phyloP scores from a whole-genome alignment of 2,113 vertebrate species.

The Acanthochromis polyacanthus region DNA sequence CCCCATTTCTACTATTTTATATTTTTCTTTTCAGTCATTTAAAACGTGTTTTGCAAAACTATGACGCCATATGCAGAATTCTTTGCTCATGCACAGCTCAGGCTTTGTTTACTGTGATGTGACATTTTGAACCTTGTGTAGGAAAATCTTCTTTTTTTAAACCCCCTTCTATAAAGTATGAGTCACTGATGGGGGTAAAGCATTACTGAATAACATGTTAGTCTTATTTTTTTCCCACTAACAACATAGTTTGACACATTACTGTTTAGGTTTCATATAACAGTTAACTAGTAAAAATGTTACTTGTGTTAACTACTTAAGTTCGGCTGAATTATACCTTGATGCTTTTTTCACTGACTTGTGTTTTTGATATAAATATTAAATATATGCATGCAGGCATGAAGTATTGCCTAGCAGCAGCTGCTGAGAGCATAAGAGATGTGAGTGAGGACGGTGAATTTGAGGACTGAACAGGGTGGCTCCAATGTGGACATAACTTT shows the following conservation, averaged over 20 bases:
- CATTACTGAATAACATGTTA: constrained; percentile 42
- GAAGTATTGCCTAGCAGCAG: constrained; percentile 50
- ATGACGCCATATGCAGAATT: constrained; percentile 7
- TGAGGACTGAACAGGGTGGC: constrained; percentile 19
- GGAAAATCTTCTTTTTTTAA: background rate
- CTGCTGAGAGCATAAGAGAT: constrained; percentile 24
- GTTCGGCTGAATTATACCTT: constrained; percentile 44
- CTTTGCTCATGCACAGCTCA: constrained; percentile 27
- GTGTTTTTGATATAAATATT: constrained; percentile 56
- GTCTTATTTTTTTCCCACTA: constrained; percentile 53
- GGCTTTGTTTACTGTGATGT: constrained; percentile 44
- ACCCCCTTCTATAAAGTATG: constrained; percentile 1
- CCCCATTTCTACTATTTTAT: background rate
- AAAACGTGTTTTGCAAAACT: constrained; percentile 18
- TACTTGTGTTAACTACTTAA: constrained; percentile 34
- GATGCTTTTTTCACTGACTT: constrained; percentile 37
- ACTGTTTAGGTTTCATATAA: constrained; percentile 39
- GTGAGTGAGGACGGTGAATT: constrained; percentile 1
- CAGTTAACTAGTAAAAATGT: constrained; percentile 44
- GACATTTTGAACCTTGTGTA: constrained; percentile 2
- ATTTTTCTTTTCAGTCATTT: constrained; percentile 10
- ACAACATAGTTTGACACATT: constrained; percentile 37
- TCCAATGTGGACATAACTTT: constrained; percentile 12
- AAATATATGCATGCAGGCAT: constrained; percentile 65
- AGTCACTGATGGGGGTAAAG: constrained; percentile 13